Base-by-base conservation (phyloP, 2,113 vertebrate genomes). In the Gopherus flavomarginatus region DNA sequence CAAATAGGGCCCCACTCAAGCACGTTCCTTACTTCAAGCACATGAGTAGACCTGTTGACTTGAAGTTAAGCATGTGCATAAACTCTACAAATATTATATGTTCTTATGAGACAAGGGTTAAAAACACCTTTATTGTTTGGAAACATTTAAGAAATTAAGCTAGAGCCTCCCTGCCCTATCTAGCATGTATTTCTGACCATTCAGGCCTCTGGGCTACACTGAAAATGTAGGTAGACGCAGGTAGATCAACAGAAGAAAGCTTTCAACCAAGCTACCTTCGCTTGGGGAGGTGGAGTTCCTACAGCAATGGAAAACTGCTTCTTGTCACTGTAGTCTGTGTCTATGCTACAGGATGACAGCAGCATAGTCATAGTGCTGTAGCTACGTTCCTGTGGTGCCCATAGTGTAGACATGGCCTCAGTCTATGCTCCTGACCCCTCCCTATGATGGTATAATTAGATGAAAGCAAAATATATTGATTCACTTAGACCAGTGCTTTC, bases 11-110 rank as follows among this genome's bases (percentile, higher is more conserved):
- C 86, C 92, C 69, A n/a, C 53, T 91, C 50, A 47, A 56, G 26
- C 0, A 2, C 0, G 0, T 50, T 85, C 53, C 77, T 0, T 0
- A 27, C 31, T 89, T 72, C 31, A 26, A 29, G 22, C 0, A 57
- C 24, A 0, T 53, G 31, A 19, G 49, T 85, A 53, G 52, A 49
- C 53, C 50, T 24, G 81, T 1, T 2, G 50, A 81, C 17, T 0
- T 0, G 81, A 90, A 89, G 90, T 6, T 47, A 52, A 81, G 8
- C 1, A 65, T 35, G 5, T 69, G 27, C 31, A 26, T 3, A 0
- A 75, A 11, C 47, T 81, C 75, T 77, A 31, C 79, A 77, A 26
- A 14, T 57, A 50, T 86, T 85, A 49, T 35, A n/a, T n/a, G 29
- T 29, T 65, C 62, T 14, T 35, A 1, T 65, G 62, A 35, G 14